phyloP scores from a whole-genome alignment of 1,140 invertebrate genomes.

The Saccostrea echinata region DNA sequence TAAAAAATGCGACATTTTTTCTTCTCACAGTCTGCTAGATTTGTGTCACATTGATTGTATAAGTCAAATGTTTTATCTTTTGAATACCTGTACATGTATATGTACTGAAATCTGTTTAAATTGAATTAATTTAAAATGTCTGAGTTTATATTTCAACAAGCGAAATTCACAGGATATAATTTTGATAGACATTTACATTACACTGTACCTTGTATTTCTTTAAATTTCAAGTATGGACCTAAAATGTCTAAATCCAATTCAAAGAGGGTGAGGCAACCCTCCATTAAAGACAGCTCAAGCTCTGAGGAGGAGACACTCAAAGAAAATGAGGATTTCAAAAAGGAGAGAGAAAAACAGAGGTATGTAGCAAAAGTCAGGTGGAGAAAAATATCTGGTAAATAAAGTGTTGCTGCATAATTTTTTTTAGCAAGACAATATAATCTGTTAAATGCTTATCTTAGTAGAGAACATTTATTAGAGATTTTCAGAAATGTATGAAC shows the following conservation, averaged over 20 bases:
- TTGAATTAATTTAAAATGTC: too few species aligned
- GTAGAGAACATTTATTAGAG: neutral
- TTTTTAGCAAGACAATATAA: neutral
- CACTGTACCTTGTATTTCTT: too few species aligned
- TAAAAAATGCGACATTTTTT: too few species aligned
- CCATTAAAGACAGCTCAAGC: constrained; percentile 69
- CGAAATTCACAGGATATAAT: too few species aligned
- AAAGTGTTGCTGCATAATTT: neutral
- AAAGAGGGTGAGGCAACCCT: constrained; percentile 66
- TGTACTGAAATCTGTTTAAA: too few species aligned
- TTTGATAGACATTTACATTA: too few species aligned
- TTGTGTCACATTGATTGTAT: too few species aligned
- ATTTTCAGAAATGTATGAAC: too few species aligned
- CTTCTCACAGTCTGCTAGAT: too few species aligned
- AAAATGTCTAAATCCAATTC: constrained; percentile 43
- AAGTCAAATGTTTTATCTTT: too few species aligned
- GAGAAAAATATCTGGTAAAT: neutral
- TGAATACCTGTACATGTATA: too few species aligned
- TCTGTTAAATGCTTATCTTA: neutral
- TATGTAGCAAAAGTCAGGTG: neutral
- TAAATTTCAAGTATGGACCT: constrained; percentile 53
- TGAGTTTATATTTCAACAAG: too few species aligned
- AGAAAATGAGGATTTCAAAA: constrained; percentile 56
- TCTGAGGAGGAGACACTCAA: constrained; percentile 69
- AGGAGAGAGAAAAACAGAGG: constrained; percentile 69